Conservation (phyloP, 92 coral and sea anemone genomes). For the Paramuricea clavata region DNA sequence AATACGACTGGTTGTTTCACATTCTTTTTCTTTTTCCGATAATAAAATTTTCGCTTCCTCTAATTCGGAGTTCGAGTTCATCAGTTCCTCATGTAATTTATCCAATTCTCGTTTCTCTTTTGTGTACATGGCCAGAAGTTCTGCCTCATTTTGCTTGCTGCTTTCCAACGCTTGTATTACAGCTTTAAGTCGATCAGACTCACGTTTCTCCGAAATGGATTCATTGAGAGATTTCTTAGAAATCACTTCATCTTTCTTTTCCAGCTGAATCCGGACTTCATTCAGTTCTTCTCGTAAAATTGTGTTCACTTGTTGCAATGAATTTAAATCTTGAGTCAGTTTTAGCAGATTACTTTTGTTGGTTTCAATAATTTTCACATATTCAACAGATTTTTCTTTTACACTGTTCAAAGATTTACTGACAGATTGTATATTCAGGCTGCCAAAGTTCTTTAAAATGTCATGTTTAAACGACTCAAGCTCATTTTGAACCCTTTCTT, state of each 20-base stretch:
- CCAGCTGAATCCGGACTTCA: background rate
- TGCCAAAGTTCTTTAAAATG: background rate
- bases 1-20: background rate
- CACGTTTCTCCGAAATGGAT: background rate
- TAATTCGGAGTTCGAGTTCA: background rate
- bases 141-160: background rate
- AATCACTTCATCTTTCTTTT: background rate
- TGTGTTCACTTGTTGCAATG: background rate
- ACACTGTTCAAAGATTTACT: background rate
- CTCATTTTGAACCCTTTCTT: background rate
- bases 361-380: constrained; percentile 1
- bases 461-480: background rate
- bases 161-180: background rate
- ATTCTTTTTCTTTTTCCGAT: background rate
- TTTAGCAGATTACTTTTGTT: background rate
- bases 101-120: background rate
- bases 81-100: background rate
- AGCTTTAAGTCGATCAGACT: background rate
- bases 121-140: background rate
- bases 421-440: background rate
- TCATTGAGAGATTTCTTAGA: background rate
- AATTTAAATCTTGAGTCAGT: background rate
- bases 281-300: background rate
- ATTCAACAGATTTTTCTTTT: background rate
- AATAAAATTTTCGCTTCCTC: background rate